phyloP scores from a whole-genome alignment of 2,888 invertebrate genomes.

The Pyrrhosoma nymphula region DNA sequence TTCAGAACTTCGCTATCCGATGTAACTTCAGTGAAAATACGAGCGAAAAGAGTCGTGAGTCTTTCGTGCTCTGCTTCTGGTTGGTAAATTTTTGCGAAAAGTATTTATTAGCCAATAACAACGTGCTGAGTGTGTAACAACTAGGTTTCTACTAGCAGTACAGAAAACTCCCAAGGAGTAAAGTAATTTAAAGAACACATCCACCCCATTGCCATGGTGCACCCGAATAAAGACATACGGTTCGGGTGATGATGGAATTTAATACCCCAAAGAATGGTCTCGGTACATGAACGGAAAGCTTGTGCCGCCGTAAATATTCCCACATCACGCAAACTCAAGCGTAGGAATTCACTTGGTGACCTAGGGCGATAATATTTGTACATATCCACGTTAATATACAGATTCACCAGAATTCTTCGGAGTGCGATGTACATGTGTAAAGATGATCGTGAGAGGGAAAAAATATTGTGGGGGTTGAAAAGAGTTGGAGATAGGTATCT shows the following conservation, averaged over 20 bases:
- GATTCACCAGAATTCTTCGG: too few species aligned
- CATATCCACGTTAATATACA: too few species aligned
- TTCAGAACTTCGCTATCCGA: too few species aligned
- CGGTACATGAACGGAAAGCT: background rate
- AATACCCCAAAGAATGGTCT: background rate
- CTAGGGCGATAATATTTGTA: background rate
- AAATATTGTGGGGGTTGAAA: background rate
- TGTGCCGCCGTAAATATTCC: background rate
- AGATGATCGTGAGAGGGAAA: background rate
- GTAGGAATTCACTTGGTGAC: background rate
- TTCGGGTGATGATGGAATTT: background rate
- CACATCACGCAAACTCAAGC: background rate
- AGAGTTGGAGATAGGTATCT: background rate
- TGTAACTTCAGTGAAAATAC: too few species aligned
- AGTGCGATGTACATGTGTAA: too few species aligned
- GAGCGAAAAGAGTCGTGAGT: too few species aligned
- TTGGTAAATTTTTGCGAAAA: too few species aligned
- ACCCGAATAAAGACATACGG: background rate
- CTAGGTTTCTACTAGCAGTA: background rate
- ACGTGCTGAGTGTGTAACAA: too few species aligned
- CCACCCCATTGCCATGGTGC: background rate
- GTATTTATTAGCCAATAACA: too few species aligned
- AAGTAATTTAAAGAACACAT: background rate
- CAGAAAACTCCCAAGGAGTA: background rate
- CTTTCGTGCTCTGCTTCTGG: too few species aligned